A percentile compares a stretch with the other conserved stretches of the same genome.
Evolutionary conservation across 2,797 vertebrate genomes (phyloP).

Genomic region (Protosalanx chinensis): DNA sequence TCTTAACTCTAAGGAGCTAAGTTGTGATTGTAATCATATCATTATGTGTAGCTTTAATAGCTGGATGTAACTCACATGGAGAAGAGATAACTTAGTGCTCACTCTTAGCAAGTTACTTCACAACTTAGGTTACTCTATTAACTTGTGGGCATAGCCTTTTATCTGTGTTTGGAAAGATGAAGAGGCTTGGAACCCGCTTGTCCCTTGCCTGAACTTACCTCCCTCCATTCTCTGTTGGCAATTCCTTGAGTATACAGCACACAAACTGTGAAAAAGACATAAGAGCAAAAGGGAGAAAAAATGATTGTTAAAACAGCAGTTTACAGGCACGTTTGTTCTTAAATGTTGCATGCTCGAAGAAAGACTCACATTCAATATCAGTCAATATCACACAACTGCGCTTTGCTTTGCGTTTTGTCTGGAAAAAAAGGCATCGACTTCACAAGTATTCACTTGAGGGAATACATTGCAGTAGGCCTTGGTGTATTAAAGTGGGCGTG

Average conservation of each 20-base stretch:
- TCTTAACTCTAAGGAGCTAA: neutral
- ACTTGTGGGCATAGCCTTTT: neutral
- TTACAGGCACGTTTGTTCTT: constrained; percentile 38
- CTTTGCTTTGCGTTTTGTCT: constrained; percentile 50
- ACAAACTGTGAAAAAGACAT: constrained; percentile 79
- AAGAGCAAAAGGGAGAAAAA: constrained; percentile 13
- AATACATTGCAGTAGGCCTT: neutral
- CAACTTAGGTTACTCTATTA: neutral
- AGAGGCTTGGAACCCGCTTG: neutral
- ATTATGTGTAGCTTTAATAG: too few species aligned
- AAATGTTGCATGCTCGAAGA: constrained; percentile 33
- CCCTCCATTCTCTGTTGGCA: constrained; percentile 95
- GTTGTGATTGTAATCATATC: too few species aligned
- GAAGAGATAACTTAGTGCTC: neutral
- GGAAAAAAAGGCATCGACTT: constrained; percentile 7
- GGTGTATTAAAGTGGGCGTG: neutral
- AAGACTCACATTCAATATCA: constrained; percentile 65
- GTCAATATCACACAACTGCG: constrained; percentile 33
- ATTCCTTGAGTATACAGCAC: constrained; percentile 94
- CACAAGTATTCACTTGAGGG: neutral
- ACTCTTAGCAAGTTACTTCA: neutral
- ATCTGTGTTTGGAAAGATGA: constrained; percentile 2
- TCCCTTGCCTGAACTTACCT: constrained; percentile 77
- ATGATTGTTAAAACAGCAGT: constrained; percentile 39
- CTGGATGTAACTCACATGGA: neutral